Base-by-base conservation (phyloP, 2,888 invertebrate genomes). In the Chymomyza caudatula region DNA sequence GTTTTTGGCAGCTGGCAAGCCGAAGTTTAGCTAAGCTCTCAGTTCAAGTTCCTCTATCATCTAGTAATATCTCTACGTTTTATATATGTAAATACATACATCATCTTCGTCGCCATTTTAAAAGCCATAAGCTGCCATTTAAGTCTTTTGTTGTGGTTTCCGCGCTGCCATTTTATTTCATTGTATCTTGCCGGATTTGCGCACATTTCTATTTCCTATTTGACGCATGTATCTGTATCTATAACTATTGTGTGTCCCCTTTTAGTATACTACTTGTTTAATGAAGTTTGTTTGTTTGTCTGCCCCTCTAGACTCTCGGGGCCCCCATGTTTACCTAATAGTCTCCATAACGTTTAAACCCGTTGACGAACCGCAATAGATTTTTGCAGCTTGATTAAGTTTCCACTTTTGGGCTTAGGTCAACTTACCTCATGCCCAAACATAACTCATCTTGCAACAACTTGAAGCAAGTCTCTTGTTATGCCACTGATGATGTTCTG, bases 101-200 rank as follows among this genome's bases (percentile, higher is more conserved):
- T 17, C 20, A 44, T 37, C 58, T 42, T 49, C 54, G 29, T 37
- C 25, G 51, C 13, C 25, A 22, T 23, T 13, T 22, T 58, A 56
- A 69, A 72, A 63, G 67, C 67, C 65, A 69, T 69, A 72, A 76
- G 68, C 66, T 61, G 57, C 61, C 71, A 74, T 82, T 85, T 73
- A 80, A 73, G 69, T 69, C 71, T 67, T 80, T 76, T 78, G 71
- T 76, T 78, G 74, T 71, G 77, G 74, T 65, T 67, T 60, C 23
- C 22, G 17, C 22, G 60, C 5, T 57, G 47, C 57, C 15, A 44
- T 44, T 44, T n/a, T 55, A 15, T 20, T 20, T 20, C 20, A 19
- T 51, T 51, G 51, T 59, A 13, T 13, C 29, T 17, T 25, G 54
- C 66, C 58, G 69, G 67, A 75, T 77, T 77, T 56, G 13, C 53